phyloP scores from a whole-genome alignment of 2,113 vertebrate genomes.

The Syngnathus scovelli region DNA sequence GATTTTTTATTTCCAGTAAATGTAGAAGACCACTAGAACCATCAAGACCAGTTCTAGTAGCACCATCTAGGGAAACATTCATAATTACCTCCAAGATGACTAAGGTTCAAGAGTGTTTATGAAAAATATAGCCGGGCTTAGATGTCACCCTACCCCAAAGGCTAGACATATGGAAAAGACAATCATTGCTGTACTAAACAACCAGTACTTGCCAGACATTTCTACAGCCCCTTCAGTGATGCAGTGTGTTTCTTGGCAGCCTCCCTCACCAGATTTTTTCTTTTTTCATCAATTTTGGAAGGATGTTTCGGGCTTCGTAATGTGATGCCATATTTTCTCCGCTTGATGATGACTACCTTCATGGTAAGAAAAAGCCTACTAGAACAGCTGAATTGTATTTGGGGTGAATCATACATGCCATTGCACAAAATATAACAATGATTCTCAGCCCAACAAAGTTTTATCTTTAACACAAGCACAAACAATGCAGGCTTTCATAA shows the following conservation, averaged over 20 bases:
- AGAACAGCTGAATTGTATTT: too few relatives aligned
- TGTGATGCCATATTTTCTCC: neutral
- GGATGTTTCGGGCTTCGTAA: neutral
- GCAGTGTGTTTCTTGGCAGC: neutral
- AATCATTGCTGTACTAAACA: neutral
- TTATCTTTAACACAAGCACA: slow-evolving; percentile 39
- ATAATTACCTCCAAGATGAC: too few relatives aligned
- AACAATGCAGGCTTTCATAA: slow-evolving; percentile 48
- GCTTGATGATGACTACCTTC: neutral
- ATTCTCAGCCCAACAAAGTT: slow-evolving; percentile 33
- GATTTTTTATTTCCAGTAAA: too few relatives aligned
- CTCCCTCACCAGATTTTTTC: neutral
- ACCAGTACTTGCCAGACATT: neutral
- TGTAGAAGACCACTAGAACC: too few relatives aligned
- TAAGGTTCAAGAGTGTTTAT: neutral
- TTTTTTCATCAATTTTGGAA: neutral
- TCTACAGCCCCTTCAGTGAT: neutral
- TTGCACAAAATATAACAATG: slow-evolving; percentile 5
- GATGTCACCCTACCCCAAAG: neutral
- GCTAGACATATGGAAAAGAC: neutral
- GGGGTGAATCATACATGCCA: neutral
- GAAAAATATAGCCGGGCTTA: neutral
- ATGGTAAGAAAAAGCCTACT: neutral
- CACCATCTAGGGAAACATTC: too few relatives aligned
- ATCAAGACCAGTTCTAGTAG: too few relatives aligned